phyloP scores from a whole-genome alignment of 1,140 invertebrate genomes.

The Alviniconcha marisindica region DNA sequence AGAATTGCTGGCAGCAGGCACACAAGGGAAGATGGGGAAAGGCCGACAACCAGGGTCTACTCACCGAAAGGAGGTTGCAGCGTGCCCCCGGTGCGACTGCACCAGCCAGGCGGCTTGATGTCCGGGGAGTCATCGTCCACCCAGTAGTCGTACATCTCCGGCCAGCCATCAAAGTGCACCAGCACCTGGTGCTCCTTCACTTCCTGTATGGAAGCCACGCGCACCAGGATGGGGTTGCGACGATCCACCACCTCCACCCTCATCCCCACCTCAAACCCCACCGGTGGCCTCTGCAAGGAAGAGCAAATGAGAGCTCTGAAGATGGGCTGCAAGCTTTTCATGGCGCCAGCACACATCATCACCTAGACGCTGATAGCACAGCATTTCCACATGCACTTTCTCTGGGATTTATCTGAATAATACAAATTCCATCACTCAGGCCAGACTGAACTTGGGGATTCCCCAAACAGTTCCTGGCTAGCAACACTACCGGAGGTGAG shows the following conservation, averaged over 20 bases:
- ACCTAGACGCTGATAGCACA: too few species aligned
- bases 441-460: too few species aligned
- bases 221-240: constrained; percentile 87
- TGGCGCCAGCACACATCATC: too few species aligned
- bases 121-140: constrained; percentile 78
- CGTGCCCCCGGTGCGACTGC: constrained; percentile 88
- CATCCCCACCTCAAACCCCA: constrained; percentile 70
- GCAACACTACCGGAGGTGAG: too few species aligned
- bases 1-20: too few species aligned
- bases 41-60: too few species aligned
- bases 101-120: constrained; percentile 74
- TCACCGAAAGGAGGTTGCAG: constrained; percentile 84
- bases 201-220: constrained; percentile 90
- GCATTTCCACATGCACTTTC: too few species aligned
- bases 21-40: too few species aligned
- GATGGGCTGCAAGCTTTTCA: too few species aligned
- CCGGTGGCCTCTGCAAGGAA: constrained; percentile 73
- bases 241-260: constrained; percentile 73
- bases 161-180: constrained; percentile 95
- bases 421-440: too few species aligned
- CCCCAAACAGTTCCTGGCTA: too few species aligned
- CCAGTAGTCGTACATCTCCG: constrained; percentile 90
- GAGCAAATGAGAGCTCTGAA: neutral
- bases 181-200: constrained; percentile 89
- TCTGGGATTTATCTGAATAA: too few species aligned